Evolutionary conservation across 37 sponge, comb jelly and placozoan species (phyloP), one percentile per base, ranked within the genome.

Genomic region (Mnemiopsis leidyi): DNA sequence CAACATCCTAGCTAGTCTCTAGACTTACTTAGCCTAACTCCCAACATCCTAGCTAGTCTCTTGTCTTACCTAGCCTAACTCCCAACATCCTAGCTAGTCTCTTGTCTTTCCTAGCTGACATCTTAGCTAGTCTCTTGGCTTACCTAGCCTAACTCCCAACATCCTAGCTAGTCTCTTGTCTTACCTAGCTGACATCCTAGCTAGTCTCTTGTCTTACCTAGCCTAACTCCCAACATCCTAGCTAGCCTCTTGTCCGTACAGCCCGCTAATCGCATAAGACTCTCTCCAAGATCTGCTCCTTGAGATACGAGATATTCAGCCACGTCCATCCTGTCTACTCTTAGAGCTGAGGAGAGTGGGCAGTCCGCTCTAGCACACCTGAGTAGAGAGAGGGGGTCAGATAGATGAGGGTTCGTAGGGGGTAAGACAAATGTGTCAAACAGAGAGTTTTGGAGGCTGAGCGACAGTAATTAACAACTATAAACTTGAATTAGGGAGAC

Each of bases 351-450:
- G 61, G 90, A 85, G 90, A 85, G 90, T 1, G 90, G 90, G 61
- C 90, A 85, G 23, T 85, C 90, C 5, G 90, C 90, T n/a, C 90
- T n/a, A 5, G 90, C 90, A 85, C 90, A 85, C 90, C 39, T 85
- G 90, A 37, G 34, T 25, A 38, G 61, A 21, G 76, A 73, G 76
- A 73, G 76, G 76, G 76, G 76, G 28, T 73, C 24, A 21, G 5
- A 26, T 73, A 25, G 76, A 28, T 7, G 76, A 21, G 28, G 76
- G 68, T 9, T 61, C 18, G 68, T n/a, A n/a, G n/a, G n/a, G n/a
- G n/a, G n/a, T n/a, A n/a, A n/a, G n/a, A n/a, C n/a, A n/a, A n/a
- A n/a, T n/a, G n/a, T n/a, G n/a, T n/a, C n/a, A n/a, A n/a, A n/a
- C n/a, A n/a, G n/a, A n/a, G n/a, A n/a, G n/a, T n/a, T n/a, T n/a